Percentiles rank a stretch among this genome's conserved stretches.
phyloP scores from a whole-genome alignment of 2,888 invertebrate species.

The Parnassius glacialis region DNA sequence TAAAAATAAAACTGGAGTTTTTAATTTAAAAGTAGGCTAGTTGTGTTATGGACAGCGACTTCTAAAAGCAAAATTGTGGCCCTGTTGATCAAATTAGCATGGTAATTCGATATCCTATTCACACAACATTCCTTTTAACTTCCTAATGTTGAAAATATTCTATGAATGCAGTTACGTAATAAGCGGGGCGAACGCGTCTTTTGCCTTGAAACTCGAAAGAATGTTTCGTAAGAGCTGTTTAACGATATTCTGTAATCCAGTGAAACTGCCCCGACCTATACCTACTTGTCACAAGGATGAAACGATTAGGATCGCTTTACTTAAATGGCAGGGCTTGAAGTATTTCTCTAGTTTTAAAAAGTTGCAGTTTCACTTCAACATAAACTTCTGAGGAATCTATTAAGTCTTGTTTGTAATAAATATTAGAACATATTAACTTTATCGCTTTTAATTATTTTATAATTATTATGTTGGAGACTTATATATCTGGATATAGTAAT shows the following conservation, averaged over 20 bases:
- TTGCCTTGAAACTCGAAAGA: not conserved
- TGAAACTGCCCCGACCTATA: conserved; percentile 1
- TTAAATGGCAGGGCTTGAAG: no score
- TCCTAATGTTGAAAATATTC: conserved; percentile 3
- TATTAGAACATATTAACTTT: no score
- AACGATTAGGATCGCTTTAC: no score
- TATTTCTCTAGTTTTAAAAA: no score
- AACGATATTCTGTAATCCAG: not conserved
- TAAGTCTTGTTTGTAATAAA: no score
- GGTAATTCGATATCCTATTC: conserved; percentile 4
- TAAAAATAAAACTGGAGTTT: not conserved
- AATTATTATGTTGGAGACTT: no score
- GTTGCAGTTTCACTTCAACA: no score
- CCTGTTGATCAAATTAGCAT: conserved; percentile 8
- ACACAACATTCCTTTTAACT: no score
- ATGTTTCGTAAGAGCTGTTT: not conserved
- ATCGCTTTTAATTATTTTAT: no score
- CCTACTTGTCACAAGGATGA: no score
- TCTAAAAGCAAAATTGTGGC: conserved; percentile 4
- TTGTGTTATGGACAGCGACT: not conserved
- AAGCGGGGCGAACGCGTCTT: conserved; percentile 1
- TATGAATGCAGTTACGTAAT: conserved; percentile 18
- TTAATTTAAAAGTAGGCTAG: not conserved
- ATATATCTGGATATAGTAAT: no score
- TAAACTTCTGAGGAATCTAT: no score